Evolutionary conservation across 1,140 invertebrate species (phyloP).

Genomic region (Apis cerana): DNA sequence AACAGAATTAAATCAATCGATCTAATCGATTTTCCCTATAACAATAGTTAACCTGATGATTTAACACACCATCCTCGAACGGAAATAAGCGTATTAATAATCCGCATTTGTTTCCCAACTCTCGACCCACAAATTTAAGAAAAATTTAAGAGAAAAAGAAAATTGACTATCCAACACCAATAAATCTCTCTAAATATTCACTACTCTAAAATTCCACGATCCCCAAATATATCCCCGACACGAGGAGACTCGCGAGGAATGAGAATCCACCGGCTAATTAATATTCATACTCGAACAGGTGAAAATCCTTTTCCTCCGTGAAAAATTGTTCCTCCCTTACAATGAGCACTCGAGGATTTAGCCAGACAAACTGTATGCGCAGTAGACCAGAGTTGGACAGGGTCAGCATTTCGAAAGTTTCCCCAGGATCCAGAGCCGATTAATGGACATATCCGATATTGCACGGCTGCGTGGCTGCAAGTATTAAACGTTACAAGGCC

Average conservation of each 20-base stretch:
- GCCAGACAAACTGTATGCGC: not conserved
- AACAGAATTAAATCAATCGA: no score
- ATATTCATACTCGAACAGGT: not conserved
- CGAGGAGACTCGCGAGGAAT: not conserved
- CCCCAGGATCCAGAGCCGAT: conserved; percentile 46
- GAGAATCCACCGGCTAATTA: not conserved
- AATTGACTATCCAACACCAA: no score
- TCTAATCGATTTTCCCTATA: no score
- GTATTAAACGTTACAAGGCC: conserved; percentile 56
- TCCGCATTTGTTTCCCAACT: no score
- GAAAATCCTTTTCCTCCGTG: not conserved
- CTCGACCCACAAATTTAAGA: no score
- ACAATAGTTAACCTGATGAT: no score
- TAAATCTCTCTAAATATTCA: no score
- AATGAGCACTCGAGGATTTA: not conserved
- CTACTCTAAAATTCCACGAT: not conserved
- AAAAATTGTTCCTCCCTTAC: not conserved
- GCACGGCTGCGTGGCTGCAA: conserved; percentile 46
- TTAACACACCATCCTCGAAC: no score
- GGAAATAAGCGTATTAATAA: no score
- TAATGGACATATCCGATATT: conserved; percentile 57
- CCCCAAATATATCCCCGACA: not conserved
- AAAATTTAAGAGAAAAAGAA: no score
- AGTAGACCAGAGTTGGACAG: not conserved
- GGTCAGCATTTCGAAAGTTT: conserved; percentile 46